A percentile compares a stretch with the other conserved stretches of the same genome.
phyloP scores from a whole-genome alignment of 2,797 vertebrate genomes.

The Acrossocheilus wenchowensis region DNA sequence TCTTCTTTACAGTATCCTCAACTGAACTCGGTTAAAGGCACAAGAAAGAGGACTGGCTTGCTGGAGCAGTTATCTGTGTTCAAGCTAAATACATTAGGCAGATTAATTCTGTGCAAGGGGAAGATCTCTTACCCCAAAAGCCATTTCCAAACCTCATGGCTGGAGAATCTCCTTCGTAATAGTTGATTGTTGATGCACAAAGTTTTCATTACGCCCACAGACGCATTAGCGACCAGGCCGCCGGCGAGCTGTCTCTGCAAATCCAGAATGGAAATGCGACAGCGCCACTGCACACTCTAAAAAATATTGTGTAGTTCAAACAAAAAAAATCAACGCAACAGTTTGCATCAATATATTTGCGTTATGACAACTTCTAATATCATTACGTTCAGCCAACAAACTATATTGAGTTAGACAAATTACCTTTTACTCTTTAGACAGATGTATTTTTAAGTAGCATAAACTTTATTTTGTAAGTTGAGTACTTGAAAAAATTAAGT shows the following conservation, averaged over 20 bases:
- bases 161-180: slow-evolving; percentile 28
- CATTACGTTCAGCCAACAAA: too few relatives aligned
- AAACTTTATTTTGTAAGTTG: too few relatives aligned
- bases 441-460: too few relatives aligned
- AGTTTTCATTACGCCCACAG: slow-evolving; percentile 41
- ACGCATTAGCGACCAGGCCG: slow-evolving; percentile 24
- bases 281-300: slow-evolving; percentile 33
- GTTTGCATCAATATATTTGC: too few relatives aligned
- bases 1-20: slow-evolving; percentile 37
- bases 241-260: slow-evolving; percentile 10
- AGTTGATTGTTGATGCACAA: slow-evolving; percentile 45
- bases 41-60: slow-evolving; percentile 52
- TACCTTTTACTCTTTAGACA: too few relatives aligned
- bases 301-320: too few relatives aligned
- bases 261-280: slow-evolving; percentile 12
- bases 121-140: slow-evolving; percentile 30
- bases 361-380: too few relatives aligned
- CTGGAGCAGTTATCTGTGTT: slow-evolving; percentile 60
- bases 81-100: slow-evolving; percentile 50
- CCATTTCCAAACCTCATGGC: slow-evolving; percentile 17
- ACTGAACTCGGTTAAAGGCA: slow-evolving; percentile 46
- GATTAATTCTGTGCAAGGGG: slow-evolving; percentile 49
- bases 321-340: too few relatives aligned
- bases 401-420: too few relatives aligned
- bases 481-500: too few relatives aligned